phyloP scores from a whole-genome alignment of 2,888 invertebrate genomes.

The Mystacides longicornis region DNA sequence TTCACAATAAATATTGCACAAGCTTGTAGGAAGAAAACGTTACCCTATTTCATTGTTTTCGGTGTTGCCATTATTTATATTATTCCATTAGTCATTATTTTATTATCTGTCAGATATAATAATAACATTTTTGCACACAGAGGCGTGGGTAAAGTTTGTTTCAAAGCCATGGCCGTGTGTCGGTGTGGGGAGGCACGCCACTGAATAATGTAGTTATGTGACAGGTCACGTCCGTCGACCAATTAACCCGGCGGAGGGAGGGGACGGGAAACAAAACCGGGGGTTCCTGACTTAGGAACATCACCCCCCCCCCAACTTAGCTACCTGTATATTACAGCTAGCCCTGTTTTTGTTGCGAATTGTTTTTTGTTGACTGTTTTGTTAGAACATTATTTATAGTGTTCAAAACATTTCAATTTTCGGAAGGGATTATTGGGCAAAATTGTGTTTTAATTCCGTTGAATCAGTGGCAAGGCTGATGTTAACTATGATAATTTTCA shows the following conservation, averaged over 20 bases:
- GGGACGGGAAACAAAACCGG: background rate
- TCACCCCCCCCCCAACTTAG: no score
- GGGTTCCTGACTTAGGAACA: background rate
- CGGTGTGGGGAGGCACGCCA: background rate
- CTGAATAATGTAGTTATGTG: slow-evolving; percentile 26
- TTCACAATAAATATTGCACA: no score
- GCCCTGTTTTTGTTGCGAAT: background rate
- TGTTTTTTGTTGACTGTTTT: no score
- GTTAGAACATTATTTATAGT: no score
- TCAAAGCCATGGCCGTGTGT: background rate
- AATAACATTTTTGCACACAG: background rate
- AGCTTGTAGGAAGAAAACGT: no score
- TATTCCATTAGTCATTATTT: slow-evolving; percentile 1
- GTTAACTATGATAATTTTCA: no score
- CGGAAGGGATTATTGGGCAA: no score
- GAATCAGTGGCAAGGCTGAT: no score
- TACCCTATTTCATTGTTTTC: background rate
- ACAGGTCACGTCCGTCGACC: slow-evolving; percentile 26
- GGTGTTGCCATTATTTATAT: slow-evolving; percentile 1
- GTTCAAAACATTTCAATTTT: no score
- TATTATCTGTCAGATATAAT: background rate
- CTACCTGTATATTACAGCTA: no score
- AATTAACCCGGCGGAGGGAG: slow-evolving; percentile 23
- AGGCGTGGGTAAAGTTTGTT: background rate
- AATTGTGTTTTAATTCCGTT: no score